Percentiles rank a stretch among this genome's conserved stretches.
Evolutionary conservation across 2,888 invertebrate genomes (phyloP).

Genomic region (Tholera decimalis): DNA sequence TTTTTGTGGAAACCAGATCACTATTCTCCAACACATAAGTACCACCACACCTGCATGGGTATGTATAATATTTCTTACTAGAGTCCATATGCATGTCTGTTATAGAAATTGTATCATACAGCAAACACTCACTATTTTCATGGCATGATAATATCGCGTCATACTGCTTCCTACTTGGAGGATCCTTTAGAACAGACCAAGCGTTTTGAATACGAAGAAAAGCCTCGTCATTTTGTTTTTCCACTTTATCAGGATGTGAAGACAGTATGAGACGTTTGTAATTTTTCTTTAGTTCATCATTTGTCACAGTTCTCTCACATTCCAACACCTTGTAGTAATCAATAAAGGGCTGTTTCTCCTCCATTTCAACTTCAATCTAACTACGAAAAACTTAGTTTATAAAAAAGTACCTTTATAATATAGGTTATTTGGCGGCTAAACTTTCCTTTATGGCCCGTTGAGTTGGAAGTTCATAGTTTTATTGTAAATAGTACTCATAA

Average conservation of each 20-base stretch:
- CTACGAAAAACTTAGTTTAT: not conserved
- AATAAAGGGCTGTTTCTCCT: constrained; percentile 56
- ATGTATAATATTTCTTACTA: constrained; percentile 82
- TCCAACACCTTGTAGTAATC: constrained; percentile 91
- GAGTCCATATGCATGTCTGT: constrained; percentile 85
- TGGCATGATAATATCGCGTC: constrained; percentile 92
- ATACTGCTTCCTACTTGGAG: constrained; percentile 92
- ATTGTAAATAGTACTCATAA: too few relatives aligned
- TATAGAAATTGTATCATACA: constrained; percentile 91
- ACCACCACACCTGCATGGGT: constrained; percentile 94
- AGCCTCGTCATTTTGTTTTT: constrained; percentile 67
- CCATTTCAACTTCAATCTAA: constrained; percentile 51
- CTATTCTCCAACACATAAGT: constrained; percentile 85
- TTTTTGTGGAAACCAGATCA: constrained; percentile 66
- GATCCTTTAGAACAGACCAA: constrained; percentile 93
- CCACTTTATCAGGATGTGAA: constrained; percentile 92
- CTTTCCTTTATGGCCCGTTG: too few relatives aligned
- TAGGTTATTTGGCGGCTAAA: constrained; percentile 15
- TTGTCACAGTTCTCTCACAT: constrained; percentile 88
- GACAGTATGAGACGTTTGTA: constrained; percentile 91
- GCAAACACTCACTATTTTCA: constrained; percentile 90
- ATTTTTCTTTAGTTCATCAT: constrained; percentile 92
- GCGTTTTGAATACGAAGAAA: constrained; percentile 92
- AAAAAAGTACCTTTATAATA: constrained; percentile 31
- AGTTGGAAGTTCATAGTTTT: too few relatives aligned